phyloP scores from a whole-genome alignment of 2,113 vertebrate species.

The Anguilla japonica region DNA sequence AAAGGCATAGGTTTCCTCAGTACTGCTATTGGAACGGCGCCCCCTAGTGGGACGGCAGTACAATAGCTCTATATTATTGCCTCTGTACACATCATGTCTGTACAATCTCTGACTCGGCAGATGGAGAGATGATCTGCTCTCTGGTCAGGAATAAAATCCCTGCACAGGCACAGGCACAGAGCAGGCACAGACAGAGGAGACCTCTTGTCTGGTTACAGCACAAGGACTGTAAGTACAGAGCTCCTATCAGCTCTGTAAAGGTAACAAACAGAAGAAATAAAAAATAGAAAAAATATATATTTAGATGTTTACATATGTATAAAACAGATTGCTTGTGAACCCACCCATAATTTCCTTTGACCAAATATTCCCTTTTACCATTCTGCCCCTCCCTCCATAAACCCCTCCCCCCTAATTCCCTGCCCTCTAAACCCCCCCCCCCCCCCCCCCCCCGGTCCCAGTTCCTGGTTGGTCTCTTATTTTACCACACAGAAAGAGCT shows the following conservation, averaged over 20 bases:
- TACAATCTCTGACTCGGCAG: no score
- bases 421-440: constrained; percentile 20
- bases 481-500: constrained; percentile 15
- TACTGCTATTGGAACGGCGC: no score
- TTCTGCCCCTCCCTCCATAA: constrained; percentile 18
- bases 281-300: constrained; percentile 15
- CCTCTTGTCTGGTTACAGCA: not conserved
- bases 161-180: no score
- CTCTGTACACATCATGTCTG: no score
- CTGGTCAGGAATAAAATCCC: not conserved
- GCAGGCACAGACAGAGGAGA: not conserved
- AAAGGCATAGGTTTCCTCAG: no score
- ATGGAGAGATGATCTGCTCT: no score
- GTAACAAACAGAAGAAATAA: constrained; percentile 34
- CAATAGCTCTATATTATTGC: no score
- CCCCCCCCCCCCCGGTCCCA: constrained; percentile 17
- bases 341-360: constrained; percentile 28
- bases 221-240: constrained; percentile 45
- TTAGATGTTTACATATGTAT: not conserved
- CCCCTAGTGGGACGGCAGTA: no score
- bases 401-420: no score
- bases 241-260: not conserved
- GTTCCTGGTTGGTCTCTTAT: constrained; percentile 3
- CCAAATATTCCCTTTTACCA: not conserved
- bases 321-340: constrained; percentile 40